Conservation (phyloP, 2,797 vertebrate genomes). For the Tragelaphus oryx region DNA sequence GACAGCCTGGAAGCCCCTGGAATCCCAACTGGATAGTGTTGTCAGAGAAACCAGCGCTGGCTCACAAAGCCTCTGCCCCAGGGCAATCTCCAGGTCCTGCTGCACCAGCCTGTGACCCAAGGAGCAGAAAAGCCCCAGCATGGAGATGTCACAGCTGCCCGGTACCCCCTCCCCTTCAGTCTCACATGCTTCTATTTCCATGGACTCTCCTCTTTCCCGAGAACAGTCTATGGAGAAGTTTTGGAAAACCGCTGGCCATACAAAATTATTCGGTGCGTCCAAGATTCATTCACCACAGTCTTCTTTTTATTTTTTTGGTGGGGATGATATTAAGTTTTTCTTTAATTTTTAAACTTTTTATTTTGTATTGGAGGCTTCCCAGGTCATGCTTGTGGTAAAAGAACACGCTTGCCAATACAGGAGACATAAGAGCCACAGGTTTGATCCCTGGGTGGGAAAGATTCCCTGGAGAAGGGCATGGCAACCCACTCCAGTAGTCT, state of each 20-base stretch:
- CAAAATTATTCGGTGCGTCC: not conserved
- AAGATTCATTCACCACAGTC: not conserved
- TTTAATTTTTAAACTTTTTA: not conserved
- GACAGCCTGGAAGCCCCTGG: not conserved
- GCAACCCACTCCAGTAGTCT: not conserved
- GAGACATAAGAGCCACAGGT: not conserved
- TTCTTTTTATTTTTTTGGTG: not conserved
- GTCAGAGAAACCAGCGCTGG: not conserved
- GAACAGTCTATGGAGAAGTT: not conserved
- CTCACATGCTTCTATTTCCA: not conserved
- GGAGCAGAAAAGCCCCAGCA: not conserved
- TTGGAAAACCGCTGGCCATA: not conserved
- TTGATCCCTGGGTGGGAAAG: not conserved
- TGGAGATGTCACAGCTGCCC: not conserved
- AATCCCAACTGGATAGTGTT: not conserved
- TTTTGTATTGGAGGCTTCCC: not conserved
- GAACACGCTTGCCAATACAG: not conserved
- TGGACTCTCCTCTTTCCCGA: not conserved
- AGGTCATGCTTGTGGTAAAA: not conserved
- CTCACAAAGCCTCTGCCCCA: not conserved
- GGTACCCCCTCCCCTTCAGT: fast-evolving
- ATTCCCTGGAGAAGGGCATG: not conserved
- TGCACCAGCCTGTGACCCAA: fast-evolving
- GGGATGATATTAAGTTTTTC: not conserved
- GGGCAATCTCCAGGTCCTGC: not conserved